Base-by-base conservation (phyloP, 2,888 invertebrate species). In the Liopterus haemorrhoidalis region DNA sequence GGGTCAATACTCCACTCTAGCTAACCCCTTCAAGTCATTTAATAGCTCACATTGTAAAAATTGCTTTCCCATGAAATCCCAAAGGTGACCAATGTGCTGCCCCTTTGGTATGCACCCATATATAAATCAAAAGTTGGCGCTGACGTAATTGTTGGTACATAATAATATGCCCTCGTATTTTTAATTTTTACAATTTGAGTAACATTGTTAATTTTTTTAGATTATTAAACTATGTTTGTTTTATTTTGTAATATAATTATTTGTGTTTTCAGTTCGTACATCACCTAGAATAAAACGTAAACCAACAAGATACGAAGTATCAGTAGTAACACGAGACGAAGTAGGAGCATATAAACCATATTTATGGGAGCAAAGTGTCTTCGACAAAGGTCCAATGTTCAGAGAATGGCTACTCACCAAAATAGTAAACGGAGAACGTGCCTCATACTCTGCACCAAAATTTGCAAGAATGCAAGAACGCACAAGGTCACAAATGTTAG, bases 281-380 rank as follows among this genome's bases (percentile, higher is more conserved):
- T 89, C 88, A 56, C 89, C 92, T 1, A 78, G 85, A 58, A 87
- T 87, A 59, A 88, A 90, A 65, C 75, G 88, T 52, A 83, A 88
- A 60, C 85, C 90, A 18, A 89, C 90, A 11, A 75, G 87, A 58
- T 92, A 92, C 67, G 90, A 92, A 70, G 88, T 92, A 38, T 89
- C 90, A 0, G 92, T 93, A 27, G 93, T 93, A 41, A 92, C 92
- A 14, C 75, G 93, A 51, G 93, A 93, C 66, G 93, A 93, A 73
- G 93, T 93, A 27, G 91, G 92, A 28, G 93, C 93, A 54, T 93
- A 92, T 73, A 93, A 93, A 67, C 93, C 93, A 24, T 93, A 93
- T 70, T 76, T 93, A 39, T 92, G 92, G 92, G 92, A 93, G 67
- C 91, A 93, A 70, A 90, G 88, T 57, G 85, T 89, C 46, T 93